phyloP scores from a whole-genome alignment of 2,888 invertebrate genomes.

The Eupsilia transversa region DNA sequence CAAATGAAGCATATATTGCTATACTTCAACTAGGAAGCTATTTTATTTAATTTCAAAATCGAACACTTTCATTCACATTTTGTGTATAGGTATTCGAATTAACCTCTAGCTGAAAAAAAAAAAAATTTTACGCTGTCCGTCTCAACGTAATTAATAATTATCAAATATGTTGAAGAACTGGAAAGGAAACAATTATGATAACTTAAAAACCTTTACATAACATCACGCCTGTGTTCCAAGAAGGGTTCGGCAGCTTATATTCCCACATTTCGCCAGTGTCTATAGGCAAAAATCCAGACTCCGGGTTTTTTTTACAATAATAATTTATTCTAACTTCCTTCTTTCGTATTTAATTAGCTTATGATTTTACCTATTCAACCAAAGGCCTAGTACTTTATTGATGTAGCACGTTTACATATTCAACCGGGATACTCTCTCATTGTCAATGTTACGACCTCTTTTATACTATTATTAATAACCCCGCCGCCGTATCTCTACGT shows the following conservation, averaged over 20 bases:
- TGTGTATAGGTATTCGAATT: background rate
- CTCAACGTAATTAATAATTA: background rate
- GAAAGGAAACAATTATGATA: background rate
- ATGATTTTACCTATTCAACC: background rate
- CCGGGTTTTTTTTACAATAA: too few relatives aligned
- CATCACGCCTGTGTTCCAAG: too few relatives aligned
- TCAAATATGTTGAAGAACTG: background rate
- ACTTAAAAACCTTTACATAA: background rate
- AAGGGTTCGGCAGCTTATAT: too few relatives aligned
- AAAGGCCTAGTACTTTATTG: background rate
- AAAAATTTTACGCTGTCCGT: too few relatives aligned
- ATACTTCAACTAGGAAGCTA: background rate
- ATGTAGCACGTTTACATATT: background rate
- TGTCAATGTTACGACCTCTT: background rate
- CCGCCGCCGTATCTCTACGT: too few relatives aligned
- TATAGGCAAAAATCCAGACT: background rate
- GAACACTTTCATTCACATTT: background rate
- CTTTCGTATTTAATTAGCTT: background rate
- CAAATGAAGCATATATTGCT: background rate
- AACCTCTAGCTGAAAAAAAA: background rate
- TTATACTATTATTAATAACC: too few relatives aligned
- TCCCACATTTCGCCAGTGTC: too few relatives aligned
- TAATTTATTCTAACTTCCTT: background rate
- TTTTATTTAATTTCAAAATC: background rate
- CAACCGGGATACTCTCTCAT: background rate